Evolutionary conservation across 2,797 vertebrate genomes (phyloP).

Genomic region (Sebastes reedi): DNA sequence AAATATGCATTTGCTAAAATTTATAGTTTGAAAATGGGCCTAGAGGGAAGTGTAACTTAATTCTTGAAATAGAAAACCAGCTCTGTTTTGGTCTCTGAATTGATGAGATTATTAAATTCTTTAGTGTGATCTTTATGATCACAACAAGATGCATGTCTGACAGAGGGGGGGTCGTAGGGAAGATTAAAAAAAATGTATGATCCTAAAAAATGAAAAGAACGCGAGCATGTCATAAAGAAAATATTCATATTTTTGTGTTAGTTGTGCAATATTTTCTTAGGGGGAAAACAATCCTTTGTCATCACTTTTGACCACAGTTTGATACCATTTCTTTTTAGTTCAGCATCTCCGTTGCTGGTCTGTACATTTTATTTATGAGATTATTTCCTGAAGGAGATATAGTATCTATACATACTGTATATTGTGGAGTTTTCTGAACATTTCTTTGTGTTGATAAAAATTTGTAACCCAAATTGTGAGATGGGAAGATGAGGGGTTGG

Average conservation of each 20-base stretch:
- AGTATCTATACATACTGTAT: slow-evolving; percentile 79
- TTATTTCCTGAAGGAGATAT: slow-evolving; percentile 78
- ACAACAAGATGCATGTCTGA: slow-evolving; percentile 54
- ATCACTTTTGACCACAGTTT: slow-evolving; percentile 67
- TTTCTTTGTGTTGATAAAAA: slow-evolving; percentile 79
- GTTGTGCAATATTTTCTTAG: slow-evolving; percentile 84
- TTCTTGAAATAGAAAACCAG: slow-evolving; percentile 29
- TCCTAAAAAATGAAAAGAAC: slow-evolving; percentile 33
- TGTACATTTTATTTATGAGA: slow-evolving; percentile 87
- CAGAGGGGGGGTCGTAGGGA: slow-evolving; percentile 23
- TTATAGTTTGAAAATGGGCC: slow-evolving; percentile 16
- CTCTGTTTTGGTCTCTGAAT: slow-evolving; percentile 43
- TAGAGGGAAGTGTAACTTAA: slow-evolving; percentile 21
- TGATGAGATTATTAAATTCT: slow-evolving; percentile 48
- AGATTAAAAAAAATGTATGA: not conserved
- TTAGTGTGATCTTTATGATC: slow-evolving; percentile 39
- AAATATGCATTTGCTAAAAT: slow-evolving; percentile 49
- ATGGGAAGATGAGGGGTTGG: slow-evolving; percentile 26
- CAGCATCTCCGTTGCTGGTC: slow-evolving; percentile 77
- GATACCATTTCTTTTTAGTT: slow-evolving; percentile 57
- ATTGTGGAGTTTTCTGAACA: slow-evolving; percentile 77
- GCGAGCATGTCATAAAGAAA: slow-evolving; percentile 66
- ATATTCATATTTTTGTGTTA: slow-evolving; percentile 68
- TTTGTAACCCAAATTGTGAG: slow-evolving; percentile 64
- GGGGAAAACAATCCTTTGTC: slow-evolving; percentile 37